Conservation (phyloP, 1,140 invertebrate species). For the Apolygus lucorum region DNA sequence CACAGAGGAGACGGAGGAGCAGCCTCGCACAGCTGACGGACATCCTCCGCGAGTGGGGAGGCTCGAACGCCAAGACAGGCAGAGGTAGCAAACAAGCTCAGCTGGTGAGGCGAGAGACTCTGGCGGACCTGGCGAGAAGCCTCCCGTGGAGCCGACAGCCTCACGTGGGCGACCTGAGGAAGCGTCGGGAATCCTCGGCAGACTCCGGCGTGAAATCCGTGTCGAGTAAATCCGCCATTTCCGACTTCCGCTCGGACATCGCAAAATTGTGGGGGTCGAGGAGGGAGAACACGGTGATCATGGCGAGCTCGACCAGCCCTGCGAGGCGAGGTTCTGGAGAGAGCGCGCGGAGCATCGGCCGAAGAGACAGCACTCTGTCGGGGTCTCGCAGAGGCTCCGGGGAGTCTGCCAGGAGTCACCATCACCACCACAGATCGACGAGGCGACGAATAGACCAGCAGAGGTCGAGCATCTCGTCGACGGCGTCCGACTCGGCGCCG, state of each 20-base stretch:
- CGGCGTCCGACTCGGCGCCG: constrained; percentile 55
- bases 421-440: constrained; percentile 41
- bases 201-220: constrained; percentile 72
- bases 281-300: constrained; percentile 45
- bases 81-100: constrained; percentile 48
- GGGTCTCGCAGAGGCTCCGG: constrained; percentile 49
- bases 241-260: constrained; percentile 60
- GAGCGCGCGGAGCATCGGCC: constrained; percentile 34
- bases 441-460: constrained; percentile 57
- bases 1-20: constrained; percentile 61
- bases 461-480: constrained; percentile 68
- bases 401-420: constrained; percentile 48
- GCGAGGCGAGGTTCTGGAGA: constrained; percentile 39
- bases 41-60: constrained; percentile 75
- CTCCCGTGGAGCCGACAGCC: constrained; percentile 57
- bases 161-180: constrained; percentile 44
- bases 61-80: constrained; percentile 41
- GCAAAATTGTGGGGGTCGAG: constrained; percentile 56
- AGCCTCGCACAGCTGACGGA: constrained; percentile 80
- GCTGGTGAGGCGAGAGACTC: constrained; percentile 67
- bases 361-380: constrained; percentile 31
- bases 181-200: constrained; percentile 68
- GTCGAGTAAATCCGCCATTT: constrained; percentile 54
- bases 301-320: constrained; percentile 33
- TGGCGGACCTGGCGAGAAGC: constrained; percentile 66